Evolutionary conservation across 2,113 vertebrate genomes (phyloP), one percentile per base, ranked within the genome.

Genomic region (Vulpes vulpes): DNA sequence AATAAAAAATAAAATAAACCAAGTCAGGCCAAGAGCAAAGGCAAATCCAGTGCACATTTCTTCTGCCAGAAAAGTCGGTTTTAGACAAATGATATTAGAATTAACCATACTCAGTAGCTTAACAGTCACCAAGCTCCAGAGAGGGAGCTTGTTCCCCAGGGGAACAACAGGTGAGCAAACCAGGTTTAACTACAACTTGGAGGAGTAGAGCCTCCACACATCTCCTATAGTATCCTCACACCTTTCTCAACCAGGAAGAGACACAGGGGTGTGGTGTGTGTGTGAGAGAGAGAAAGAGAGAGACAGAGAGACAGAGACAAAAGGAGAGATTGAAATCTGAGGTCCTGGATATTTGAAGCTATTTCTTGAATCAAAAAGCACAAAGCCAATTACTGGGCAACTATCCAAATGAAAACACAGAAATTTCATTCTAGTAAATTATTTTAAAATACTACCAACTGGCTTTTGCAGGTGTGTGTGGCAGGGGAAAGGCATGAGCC

Each of bases 321-420:
- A 81, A 15, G n/a, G 22, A 86, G 79, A 60, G 73, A 20, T 8
- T 67, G 32, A 76, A 85, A 35, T 83, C 65, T 53, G 27, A 49
- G 60, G 23, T 86, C 57, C 32, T 67, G 9, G 11, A 16, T 64
- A 73, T 64, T 95, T 91, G 43, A 81, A 97, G 16, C 53, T n/a
- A 83, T 94, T 93, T 91, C 59, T 91, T 32, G 51, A 96, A 82
- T 86, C 55, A 89, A 78, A 95, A 92, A 83, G n/a, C 94, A 88
- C 69, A 57, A 81, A 89, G 80, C 59, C 84, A 80, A 71, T 88
- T 74, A 67, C 85, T 95, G 84, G 96, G 94, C 84, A 92, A 19
- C 60, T 65, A 19, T 91, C 84, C 94, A 96, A 96, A 95, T n/a
- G 80, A 60, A 96, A 96, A 84, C 83, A 89, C 59, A 85, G 80